A percentile compares a stretch with the other conserved stretches of the same genome.
Conservation (phyloP, 2,113 vertebrate species). For the Diphyllodes magnificus region DNA sequence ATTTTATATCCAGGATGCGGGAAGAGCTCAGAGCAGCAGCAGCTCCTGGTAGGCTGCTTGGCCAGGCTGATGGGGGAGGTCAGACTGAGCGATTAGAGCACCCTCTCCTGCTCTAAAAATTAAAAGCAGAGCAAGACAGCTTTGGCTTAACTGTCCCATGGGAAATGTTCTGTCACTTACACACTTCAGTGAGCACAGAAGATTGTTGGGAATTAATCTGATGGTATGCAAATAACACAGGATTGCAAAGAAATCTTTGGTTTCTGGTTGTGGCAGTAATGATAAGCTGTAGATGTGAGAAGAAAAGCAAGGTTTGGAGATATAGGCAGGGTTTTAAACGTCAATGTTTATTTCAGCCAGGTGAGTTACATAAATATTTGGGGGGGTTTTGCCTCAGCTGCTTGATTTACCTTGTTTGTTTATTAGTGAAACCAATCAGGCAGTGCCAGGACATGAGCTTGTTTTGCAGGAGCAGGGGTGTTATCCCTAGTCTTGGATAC, state of each 20-base stretch:
- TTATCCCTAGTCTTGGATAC: not conserved
- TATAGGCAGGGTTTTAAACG: not conserved
- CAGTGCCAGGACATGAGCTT: not conserved
- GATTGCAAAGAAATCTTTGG: not conserved
- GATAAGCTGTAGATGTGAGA: not conserved
- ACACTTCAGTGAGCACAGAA: rapidly evolving
- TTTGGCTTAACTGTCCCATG: not conserved
- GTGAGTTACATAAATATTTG: not conserved
- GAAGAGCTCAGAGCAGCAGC: not conserved
- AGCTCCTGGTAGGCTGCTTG: not conserved
- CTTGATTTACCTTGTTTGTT: not conserved
- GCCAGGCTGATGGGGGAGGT: not conserved
- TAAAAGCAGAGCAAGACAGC: not conserved
- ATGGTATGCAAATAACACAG: not conserved
- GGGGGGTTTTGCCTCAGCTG: not conserved
- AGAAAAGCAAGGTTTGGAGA: not conserved
- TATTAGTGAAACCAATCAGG: not conserved
- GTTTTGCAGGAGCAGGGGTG: not conserved
- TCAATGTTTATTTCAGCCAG: not conserved
- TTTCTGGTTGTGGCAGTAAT: not conserved
- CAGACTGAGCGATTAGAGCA: conserved; percentile 42
- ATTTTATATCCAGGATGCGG: not conserved
- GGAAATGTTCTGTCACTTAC: not conserved
- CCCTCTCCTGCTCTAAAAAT: conserved; percentile 52
- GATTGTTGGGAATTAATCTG: not conserved